Base-by-base conservation (phyloP, 64 coral and sea anemone species). In the Astreopora myriophthalma region DNA sequence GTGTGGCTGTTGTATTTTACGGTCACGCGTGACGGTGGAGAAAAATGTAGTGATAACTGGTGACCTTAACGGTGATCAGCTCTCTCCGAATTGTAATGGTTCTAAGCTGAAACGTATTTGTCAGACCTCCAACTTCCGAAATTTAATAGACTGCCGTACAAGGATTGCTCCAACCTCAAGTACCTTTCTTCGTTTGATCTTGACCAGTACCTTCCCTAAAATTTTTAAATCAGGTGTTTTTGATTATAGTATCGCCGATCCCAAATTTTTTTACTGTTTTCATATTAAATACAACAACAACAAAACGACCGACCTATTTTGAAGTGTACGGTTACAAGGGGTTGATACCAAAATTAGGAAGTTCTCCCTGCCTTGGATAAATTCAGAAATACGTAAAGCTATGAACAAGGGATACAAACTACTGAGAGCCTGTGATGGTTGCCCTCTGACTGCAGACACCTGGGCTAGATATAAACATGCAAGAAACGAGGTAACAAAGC, bases 181-280 rank as follows among this genome's bases (percentile, higher is more conserved):
- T 80, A 55, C 76, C 44, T 0, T 52, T 34, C 28, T 80, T 8
- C 20, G 24, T 80, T 49, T 80, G 24, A 57, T 80, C 6, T 60
- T 80, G 10, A 80, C 76, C 17, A 29, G 55, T 34, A 49, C 52
- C 13, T 39, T 39, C 4, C 71, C 35, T 20, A 74, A 74, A 20
- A 39, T 74, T 20, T 37, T 74, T 38, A 74, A 5, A 74, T 74
- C 71, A 39, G 71, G 71, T 40, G 71, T 74, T 74, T 19, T 38
- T 37, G 11, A 74, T 20, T 74, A 20, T 38, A 74, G 33, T 74
- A 74, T 74, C 38, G 71, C 71, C 33, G 34, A 74, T 74, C 71
- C 10, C 71, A 38, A 74, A 34, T 74, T 74, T 74, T 74, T 38
- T 37, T 74, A 3, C 71, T 74, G 71, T 55, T 74, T 74, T 74